These are phyloP conservation scores for Sinohyriopsis cumingii DNA, from an alignment of 2,888 invertebrate species.

Conservation along the genomic window DNA sequence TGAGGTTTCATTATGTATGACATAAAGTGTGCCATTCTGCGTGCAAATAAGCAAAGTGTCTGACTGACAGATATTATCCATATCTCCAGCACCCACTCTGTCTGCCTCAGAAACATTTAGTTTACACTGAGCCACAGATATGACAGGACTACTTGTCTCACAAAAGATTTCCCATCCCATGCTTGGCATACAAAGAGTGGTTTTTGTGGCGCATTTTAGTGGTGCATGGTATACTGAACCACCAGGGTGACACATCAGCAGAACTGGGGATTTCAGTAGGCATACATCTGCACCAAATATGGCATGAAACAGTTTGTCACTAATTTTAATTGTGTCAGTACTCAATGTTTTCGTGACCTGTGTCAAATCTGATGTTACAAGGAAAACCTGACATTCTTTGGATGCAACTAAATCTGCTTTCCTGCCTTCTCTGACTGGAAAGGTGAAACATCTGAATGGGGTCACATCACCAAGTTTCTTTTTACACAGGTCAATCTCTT, in stretches of 20 bases:
- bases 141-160: constrained; percentile 16
- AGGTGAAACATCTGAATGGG: too few species aligned
- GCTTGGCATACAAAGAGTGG: background rate
- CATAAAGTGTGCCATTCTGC: constrained; percentile 1
- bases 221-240: constrained; percentile 26
- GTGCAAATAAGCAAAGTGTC: background rate
- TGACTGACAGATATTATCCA: constrained; percentile 2
- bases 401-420: too few species aligned
- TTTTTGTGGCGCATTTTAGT: constrained; percentile 11
- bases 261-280: constrained; percentile 21
- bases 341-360: too few species aligned
- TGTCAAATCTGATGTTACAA: too few species aligned
- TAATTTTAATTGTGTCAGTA: constrained; percentile 11
- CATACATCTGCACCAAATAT: constrained; percentile 24
- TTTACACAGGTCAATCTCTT: too few species aligned
- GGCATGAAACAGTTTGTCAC: constrained; percentile 14
- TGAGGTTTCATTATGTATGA: background rate
- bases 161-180: constrained; percentile 15
- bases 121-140: background rate
- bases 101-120: background rate
- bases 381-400: too few species aligned
- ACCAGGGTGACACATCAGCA: constrained; percentile 25
- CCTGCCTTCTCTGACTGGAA: too few species aligned
- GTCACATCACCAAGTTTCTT: too few species aligned
- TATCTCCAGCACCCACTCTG: background rate